These are phyloP conservation scores for Coracopsis vasa DNA, from an alignment of 2,113 vertebrate species.

Conservation along the genomic window DNA sequence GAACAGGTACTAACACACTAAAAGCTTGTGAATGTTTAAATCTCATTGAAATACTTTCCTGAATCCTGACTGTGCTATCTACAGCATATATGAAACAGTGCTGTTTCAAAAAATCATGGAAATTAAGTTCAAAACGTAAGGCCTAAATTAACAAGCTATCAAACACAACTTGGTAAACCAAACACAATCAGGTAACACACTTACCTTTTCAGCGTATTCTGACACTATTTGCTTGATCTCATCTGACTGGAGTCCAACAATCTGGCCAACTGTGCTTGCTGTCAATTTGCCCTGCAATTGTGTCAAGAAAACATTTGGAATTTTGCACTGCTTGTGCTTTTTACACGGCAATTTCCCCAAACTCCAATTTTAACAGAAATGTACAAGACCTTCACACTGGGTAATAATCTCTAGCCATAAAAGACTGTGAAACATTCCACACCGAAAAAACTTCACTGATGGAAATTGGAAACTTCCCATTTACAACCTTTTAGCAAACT, in stretches of 20 bases:
- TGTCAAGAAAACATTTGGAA: background rate
- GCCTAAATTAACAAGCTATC: background rate
- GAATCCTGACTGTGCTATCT: background rate
- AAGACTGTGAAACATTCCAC: background rate
- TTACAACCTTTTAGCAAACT: background rate
- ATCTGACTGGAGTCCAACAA: constrained; percentile 92
- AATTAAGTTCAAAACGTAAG: background rate
- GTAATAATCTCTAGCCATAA: background rate
- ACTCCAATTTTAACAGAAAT: background rate
- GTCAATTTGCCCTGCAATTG: constrained; percentile 86
- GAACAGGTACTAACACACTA: background rate
- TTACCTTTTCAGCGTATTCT: constrained; percentile 89
- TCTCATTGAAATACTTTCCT: background rate
- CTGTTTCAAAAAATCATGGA: background rate
- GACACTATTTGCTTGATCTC: constrained; percentile 96
- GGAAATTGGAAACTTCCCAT: background rate
- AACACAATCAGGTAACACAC: background rate
- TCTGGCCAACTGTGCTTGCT: constrained; percentile 92
- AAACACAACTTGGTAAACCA: background rate
- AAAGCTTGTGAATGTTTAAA: background rate
- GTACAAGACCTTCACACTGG: background rate
- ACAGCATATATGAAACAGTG: background rate
- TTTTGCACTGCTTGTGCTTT: background rate
- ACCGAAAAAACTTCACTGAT: background rate
- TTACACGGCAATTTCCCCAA: background rate